Conservation (phyloP, 2,888 invertebrate genomes). For the Galerucella nymphaeae region DNA sequence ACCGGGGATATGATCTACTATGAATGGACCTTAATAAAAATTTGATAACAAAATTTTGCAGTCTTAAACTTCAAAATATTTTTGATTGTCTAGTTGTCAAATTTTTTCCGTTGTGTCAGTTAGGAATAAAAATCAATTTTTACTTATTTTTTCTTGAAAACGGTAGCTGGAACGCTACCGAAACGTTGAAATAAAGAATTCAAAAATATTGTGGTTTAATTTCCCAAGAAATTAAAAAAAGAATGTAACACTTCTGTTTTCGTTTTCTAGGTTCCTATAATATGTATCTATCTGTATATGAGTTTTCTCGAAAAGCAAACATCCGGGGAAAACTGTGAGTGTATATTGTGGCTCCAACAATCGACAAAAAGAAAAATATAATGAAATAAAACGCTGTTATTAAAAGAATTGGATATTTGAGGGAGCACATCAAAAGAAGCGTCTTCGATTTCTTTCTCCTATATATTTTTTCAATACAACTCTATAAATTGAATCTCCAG, state of each 20-base stretch:
- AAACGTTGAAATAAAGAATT: no score
- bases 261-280: neutral
- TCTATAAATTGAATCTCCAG: constrained; percentile 53
- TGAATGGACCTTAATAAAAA: no score
- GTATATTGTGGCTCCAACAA: neutral
- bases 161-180: no score
- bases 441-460: constrained; percentile 31
- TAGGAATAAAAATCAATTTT: no score
- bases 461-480: constrained; percentile 48
- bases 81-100: no score
- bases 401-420: constrained; percentile 27
- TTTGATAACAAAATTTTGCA: no score
- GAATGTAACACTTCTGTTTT: neutral
- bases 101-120: no score
- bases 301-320: neutral
- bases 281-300: neutral
- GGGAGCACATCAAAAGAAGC: constrained; percentile 32
- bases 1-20: no score
- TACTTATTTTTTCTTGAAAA: no score
- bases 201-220: no score
- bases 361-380: constrained; percentile 13
- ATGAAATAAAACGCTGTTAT: constrained; percentile 31
- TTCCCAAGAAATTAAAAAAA: no score
- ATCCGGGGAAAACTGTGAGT: neutral
- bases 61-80: no score